phyloP scores from a whole-genome alignment of 2,113 vertebrate genomes.

The Orycteropus afer region DNA sequence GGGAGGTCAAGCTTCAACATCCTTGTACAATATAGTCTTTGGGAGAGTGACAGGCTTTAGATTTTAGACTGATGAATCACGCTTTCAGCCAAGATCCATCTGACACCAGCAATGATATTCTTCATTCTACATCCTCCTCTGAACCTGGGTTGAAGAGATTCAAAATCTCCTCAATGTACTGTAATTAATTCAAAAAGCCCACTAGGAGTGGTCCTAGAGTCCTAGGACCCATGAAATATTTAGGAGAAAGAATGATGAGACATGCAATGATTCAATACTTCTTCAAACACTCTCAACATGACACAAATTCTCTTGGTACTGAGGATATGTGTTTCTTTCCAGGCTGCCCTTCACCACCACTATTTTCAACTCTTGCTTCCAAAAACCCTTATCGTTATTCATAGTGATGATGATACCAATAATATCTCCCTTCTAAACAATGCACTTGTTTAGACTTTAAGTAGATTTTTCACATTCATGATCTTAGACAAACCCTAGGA shows the following conservation, averaged over 20 bases:
- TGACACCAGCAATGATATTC: too few species aligned
- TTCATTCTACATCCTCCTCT: too few species aligned
- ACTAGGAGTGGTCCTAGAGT: neutral
- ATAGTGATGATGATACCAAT: neutral
- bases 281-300: neutral
- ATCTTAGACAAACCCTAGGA: neutral
- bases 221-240: neutral
- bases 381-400: neutral
- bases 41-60: neutral
- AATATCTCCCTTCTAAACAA: neutral
- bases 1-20: slow-evolving; percentile 6
- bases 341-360: neutral
- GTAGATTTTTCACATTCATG: neutral
- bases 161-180: neutral
- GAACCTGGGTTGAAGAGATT: too few species aligned
- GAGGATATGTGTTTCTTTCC: neutral
- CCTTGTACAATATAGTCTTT: neutral
- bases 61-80: too few species aligned
- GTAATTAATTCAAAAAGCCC: neutral
- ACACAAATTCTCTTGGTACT: neutral
- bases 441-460: neutral
- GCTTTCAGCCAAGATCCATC: too few species aligned
- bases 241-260: neutral
- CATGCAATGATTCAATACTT: neutral
- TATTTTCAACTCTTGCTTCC: neutral